A percentile compares a stretch with the other conserved stretches of the same genome.
Evolutionary conservation across 1,140 invertebrate species (phyloP).

Genomic region (Drosophila aff.): DNA sequence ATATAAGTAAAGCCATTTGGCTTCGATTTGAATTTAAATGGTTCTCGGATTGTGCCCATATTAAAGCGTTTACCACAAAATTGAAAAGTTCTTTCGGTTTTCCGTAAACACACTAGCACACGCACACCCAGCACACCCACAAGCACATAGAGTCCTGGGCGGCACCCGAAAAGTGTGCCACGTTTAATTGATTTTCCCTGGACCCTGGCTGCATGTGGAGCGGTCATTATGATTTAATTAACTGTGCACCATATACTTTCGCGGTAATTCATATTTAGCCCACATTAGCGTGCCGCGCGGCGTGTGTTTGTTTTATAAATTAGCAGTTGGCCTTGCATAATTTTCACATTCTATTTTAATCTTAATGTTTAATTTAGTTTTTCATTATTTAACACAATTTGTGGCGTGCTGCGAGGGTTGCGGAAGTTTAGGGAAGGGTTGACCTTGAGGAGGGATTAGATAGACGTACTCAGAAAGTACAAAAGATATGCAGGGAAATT

Average conservation of each 20-base stretch:
- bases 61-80: slow-evolving; percentile 73
- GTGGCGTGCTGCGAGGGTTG: slow-evolving; percentile 12
- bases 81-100: slow-evolving; percentile 3
- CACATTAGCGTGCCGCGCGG: slow-evolving; percentile 38
- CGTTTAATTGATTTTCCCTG: slow-evolving; percentile 71
- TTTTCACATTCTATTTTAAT: slow-evolving; percentile 78
- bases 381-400: slow-evolving; percentile 77
- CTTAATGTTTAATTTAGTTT: slow-evolving; percentile 82
- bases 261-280: slow-evolving; percentile 80
- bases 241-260: slow-evolving; percentile 71
- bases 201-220: slow-evolving; percentile 58
- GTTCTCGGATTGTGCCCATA: slow-evolving; percentile 44
- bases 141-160: slow-evolving; percentile 4
- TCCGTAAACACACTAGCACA: neutral
- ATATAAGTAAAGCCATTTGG: slow-evolving; percentile 72
- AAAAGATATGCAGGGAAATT: no score
- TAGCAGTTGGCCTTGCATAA: slow-evolving; percentile 66
- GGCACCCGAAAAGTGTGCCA: slow-evolving; percentile 46
- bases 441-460: slow-evolving; percentile 12
- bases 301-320: slow-evolving; percentile 76
- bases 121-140: slow-evolving; percentile 4
- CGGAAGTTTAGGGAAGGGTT: neutral
- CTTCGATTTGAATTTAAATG: slow-evolving; percentile 79
- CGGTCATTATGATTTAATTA: slow-evolving; percentile 82
- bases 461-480: no score